These are phyloP conservation scores for Melanophora roralis DNA, from an alignment of 2,888 invertebrate species.

Conservation along the genomic window DNA sequence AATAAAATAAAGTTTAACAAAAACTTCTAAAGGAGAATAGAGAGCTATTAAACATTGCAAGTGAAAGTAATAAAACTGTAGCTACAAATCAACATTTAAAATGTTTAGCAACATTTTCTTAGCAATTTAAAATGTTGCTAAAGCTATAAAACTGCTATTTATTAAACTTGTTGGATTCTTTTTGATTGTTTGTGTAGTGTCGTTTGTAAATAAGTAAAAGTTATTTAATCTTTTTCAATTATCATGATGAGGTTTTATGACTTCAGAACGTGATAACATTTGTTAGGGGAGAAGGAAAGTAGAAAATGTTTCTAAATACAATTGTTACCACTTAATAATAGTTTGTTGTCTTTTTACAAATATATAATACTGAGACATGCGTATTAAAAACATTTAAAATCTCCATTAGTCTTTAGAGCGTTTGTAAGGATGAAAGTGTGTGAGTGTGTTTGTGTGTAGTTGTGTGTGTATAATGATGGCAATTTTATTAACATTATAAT, in stretches of 20 bases:
- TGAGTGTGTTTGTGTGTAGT: not conserved
- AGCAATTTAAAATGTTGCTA: conserved; percentile 33
- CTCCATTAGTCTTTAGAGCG: not conserved
- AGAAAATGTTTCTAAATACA: conserved; percentile 28
- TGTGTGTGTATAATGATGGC: conserved; percentile 36
- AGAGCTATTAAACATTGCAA: not conserved
- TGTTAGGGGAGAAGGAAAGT: conserved; percentile 25
- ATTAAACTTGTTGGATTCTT: conserved; percentile 47
- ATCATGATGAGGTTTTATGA: conserved; percentile 56
- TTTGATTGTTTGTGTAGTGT: conserved; percentile 5
- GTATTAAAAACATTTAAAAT: conserved; percentile 32
- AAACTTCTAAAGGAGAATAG: conserved; percentile 3
- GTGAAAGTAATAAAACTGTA: not conserved
- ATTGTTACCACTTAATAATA: conserved; percentile 36
- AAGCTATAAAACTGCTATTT: conserved; percentile 50
- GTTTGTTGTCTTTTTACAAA: conserved; percentile 3
- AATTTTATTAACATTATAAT: conserved; percentile 65
- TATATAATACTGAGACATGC: conserved; percentile 45
- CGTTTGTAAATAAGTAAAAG: conserved; percentile 42
- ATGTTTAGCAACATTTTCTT: conserved; percentile 23
- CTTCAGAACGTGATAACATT: conserved; percentile 2
- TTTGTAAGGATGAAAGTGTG: conserved; percentile 16
- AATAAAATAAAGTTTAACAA: too few relatives aligned
- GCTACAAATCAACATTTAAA: not conserved
- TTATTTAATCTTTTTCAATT: conserved; percentile 60